Conservation (phyloP, 2,888 invertebrate species). For the Strigamia transsilvanica region DNA sequence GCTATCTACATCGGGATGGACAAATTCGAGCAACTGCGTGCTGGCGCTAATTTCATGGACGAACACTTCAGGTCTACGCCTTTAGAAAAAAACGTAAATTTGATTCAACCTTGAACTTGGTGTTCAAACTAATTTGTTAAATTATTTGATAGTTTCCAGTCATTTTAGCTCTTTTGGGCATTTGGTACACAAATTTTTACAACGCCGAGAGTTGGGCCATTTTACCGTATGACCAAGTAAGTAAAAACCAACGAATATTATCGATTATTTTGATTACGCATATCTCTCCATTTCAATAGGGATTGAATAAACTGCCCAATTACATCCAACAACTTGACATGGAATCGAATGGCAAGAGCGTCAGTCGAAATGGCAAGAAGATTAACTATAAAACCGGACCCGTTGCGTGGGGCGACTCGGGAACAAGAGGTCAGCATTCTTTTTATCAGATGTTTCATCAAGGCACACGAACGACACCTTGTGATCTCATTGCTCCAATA, state of each 20-base stretch:
- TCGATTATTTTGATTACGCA: neutral
- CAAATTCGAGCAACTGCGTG: constrained; percentile 89
- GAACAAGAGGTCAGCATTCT: constrained; percentile 99
- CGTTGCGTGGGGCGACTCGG: constrained; percentile 97
- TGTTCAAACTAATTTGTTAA: neutral
- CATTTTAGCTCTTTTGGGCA: constrained; percentile 86
- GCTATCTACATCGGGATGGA: constrained; percentile 86
- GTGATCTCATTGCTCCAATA: constrained; percentile 95
- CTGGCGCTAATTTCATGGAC: constrained; percentile 93
- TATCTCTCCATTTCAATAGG: constrained; percentile 65
- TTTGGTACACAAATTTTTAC: constrained; percentile 95
- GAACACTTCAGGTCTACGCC: constrained; percentile 88
- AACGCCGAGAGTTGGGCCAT: constrained; percentile 95
- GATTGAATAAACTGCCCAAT: constrained; percentile 98
- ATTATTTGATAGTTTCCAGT: constrained; percentile 81
- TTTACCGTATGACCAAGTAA: constrained; percentile 92
- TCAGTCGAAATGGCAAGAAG: constrained; percentile 62
- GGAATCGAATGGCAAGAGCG: constrained; percentile 97
- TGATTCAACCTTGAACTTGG: neutral
- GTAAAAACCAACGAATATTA: too few species aligned
- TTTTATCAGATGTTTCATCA: constrained; percentile 99
- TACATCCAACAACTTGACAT: constrained; percentile 99
- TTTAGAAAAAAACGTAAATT: constrained; percentile 85
- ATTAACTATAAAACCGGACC: constrained; percentile 72
- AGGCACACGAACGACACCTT: constrained; percentile 87